Evolutionary conservation across 2,113 vertebrate genomes (phyloP), one percentile per base, ranked within the genome.

Genomic region (Rhinoptilus africanus): DNA sequence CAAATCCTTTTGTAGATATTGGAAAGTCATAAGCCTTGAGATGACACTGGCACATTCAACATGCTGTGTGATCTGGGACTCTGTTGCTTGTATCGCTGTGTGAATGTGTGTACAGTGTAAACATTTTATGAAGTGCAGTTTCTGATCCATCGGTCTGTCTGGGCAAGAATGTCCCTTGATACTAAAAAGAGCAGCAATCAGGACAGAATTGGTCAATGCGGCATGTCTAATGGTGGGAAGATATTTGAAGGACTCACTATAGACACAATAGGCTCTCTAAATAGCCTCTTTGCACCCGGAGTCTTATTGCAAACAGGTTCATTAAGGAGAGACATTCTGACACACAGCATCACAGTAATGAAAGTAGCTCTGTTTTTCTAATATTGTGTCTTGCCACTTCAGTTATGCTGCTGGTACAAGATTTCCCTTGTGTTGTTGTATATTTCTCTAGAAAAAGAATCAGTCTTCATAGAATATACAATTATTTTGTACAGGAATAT

Each of bases 261-360:
- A 98, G 98, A 98, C 98, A 98, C 98, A 98, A 98, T 98, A 98
- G 98, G 97, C 98, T 98, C 97, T 98, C 98, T 98, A 98, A 98
- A 98, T 98, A 98, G 98, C 98, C 98, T 98, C 98, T 98, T 98
- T 98, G 98, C 98, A 98, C 98, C 98, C 98, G 34, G 97, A 98
- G 98, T 98, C 98, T 98, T 98, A 98, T 98, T 98, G 98, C 98
- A 98, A 98, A 98, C 98, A 98, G 98, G 98, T 98, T 98, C 98
- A 98, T 98, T 98, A 98, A 98, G 98, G 98, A 98, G 98, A 98
- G 98, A 98, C 98, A 98, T 98, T 98, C 98, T 98, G 98, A 98
- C 98, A 98, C 98, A 98, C 98, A 98, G 97, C 98, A 98, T 98
- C 98, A 97, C 98, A 97, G 98, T 98, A 99, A 99, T 98, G 98